Evolutionary conservation across 92 coral and sea anemone genomes (phyloP), one percentile per base, ranked within the genome.

Genomic region (Phenganax marumi): DNA sequence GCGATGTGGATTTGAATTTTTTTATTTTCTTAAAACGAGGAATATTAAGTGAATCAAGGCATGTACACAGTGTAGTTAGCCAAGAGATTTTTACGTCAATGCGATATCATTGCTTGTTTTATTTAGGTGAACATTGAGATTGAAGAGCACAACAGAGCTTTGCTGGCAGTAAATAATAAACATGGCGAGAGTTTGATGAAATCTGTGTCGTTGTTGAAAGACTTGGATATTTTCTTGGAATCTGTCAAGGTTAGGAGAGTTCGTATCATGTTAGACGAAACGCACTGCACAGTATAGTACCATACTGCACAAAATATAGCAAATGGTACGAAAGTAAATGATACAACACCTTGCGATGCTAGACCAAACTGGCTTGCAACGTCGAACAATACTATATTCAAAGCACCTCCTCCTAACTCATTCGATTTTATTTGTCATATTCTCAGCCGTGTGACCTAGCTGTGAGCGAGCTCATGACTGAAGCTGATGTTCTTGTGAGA

Each of bases 191-290:
- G 89, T 68, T 85, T 96, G 50, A 89, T 96, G 79, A 97, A 96
- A 60, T 92, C 97, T 17, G 99, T 96, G 54, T 91, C 95, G 4
- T 85, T 96, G n/a, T 73, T 96, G 75, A 97, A 96, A 84, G 99
- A 96, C 68, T 96, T 97, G 0, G 99, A 96, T 71, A 73, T 90
- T 12, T 91, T 92, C 66, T 81, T 96, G 69, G 99, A 96, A 70
- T 92, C 94, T 50, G 97, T 96, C 53, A 96, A 96, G 99, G 99
- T 96, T 85, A 16, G 55, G 11, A 13, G 26, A 18, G 54, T 33
- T 43, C 18, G 7, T 14, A 14, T 70, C 21, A 25, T 50, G 7
- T 11, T 25, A 11, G 54, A 8, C 46, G 9, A 66, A 24, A 3
- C 46, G 16, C 13, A 21, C n/a, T 16, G 7, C 16, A 18, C 46